phyloP scores from a whole-genome alignment of 2,113 vertebrate species.

The Diadophis punctatus region DNA sequence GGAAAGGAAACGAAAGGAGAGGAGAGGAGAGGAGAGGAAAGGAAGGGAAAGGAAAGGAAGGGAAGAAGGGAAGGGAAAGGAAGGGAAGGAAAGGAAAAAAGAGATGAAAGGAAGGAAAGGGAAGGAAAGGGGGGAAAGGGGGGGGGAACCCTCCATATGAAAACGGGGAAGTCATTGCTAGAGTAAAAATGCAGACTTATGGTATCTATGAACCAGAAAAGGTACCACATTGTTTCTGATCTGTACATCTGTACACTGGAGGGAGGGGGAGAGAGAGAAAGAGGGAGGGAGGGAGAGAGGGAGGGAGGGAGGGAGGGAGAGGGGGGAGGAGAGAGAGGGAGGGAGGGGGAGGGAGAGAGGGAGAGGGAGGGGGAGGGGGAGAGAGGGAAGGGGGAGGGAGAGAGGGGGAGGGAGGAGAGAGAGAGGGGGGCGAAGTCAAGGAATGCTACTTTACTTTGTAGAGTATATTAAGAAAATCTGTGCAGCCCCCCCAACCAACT shows the following conservation, averaged over 20 bases:
- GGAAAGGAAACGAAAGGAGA: background rate
- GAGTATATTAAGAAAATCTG: background rate
- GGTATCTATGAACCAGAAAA: background rate
- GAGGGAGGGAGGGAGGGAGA: rapidly evolving
- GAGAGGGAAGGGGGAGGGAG: too few species aligned
- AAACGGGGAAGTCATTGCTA: background rate
- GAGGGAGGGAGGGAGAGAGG: too few species aligned
- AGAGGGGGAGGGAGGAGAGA: too few species aligned
- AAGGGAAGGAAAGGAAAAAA: rapidly evolving
- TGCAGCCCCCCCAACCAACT: background rate
- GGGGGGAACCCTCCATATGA: background rate
- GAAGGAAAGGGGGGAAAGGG: too few species aligned
- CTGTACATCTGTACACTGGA: background rate
- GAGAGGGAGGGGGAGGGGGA: rapidly evolving
- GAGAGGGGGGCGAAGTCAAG: background rate
- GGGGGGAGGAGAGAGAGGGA: rapidly evolving
- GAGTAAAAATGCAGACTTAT: background rate
- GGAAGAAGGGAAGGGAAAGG: too few species aligned
- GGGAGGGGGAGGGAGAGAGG: background rate
- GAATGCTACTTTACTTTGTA: background rate
- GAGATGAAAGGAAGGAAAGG: too few species aligned
- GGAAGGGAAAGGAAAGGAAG: too few species aligned
- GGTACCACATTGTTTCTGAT: background rate
- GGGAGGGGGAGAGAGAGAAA: too few species aligned
- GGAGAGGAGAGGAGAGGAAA: too few species aligned